Evolutionary conservation across 2,888 invertebrate species (phyloP), one percentile per base, ranked within the genome.

Genomic region (Cetonia aurata): DNA sequence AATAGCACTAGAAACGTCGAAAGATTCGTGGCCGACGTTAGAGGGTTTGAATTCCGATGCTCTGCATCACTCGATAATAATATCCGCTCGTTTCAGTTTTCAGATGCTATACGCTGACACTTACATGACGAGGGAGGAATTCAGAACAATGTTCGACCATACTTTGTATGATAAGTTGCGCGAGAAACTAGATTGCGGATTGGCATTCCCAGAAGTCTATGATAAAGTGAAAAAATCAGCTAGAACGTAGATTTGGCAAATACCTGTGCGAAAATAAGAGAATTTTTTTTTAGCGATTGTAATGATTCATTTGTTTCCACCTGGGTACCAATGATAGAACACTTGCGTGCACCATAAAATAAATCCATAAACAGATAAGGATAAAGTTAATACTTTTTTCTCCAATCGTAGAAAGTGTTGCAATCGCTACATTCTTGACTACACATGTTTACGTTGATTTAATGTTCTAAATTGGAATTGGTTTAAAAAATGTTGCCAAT

Each of bases 21-120:
- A 81, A 86, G 86, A 73, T 93, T 90, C 83, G 93, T 94, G n/a
- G 83, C 87, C 10, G 83, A 89, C 55, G 88, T 88, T 72, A 84
- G 88, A 25, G 93, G 92, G 88, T 89, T 12, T 46, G 60, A 17
- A 48, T 48, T 8, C n/a, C 6, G 6, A 48, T 15, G 6, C 72
- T 25, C 25, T 25, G 25, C 25, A 25, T 25, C 25, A 25, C 25
- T 25, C 25, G 25, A 25, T 73, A 66, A 62, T 71, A 67, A 68
- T 67, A 55, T 55, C 33, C 13, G 3, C n/a, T 70, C n/a, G 46
- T 66, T 71, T 44, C 72, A 90, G 90, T 9, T 94, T 92, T 83
- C 94, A 95, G 85, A 95, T 95, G 94, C 84, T 95, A 42, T 95
- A 94, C 81, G 94, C 93, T 0, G 94, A 95, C 80, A 93, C 93